These are phyloP conservation scores for Aramus guarauna DNA, from an alignment of 2,113 vertebrate species.

Conservation along the genomic window DNA sequence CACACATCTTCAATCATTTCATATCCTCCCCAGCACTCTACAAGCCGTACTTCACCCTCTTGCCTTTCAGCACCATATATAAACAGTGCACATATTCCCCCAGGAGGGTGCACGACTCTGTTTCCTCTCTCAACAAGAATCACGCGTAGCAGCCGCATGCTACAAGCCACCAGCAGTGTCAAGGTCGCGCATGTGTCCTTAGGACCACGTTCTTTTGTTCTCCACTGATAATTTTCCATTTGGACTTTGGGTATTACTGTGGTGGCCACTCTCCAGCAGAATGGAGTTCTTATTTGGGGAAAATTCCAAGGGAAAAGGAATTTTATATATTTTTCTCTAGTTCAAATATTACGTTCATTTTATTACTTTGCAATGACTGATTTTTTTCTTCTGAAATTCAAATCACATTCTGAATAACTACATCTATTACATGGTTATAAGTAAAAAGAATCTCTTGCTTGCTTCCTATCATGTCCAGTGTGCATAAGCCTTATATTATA, in stretches of 20 bases:
- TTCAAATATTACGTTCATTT: neutral
- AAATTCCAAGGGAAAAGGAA: neutral
- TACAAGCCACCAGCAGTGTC: neutral
- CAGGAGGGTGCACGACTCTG: neutral
- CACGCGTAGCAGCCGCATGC: neutral
- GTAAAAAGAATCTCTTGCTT: neutral
- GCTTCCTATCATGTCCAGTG: neutral
- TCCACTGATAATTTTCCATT: neutral
- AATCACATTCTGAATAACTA: neutral
- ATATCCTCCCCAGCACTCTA: slow-evolving; percentile 53
- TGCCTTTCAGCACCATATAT: slow-evolving; percentile 54
- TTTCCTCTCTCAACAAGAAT: slow-evolving; percentile 5
- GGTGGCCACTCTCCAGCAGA: neutral
- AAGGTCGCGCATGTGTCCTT: neutral
- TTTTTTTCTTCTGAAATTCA: slow-evolving; percentile 7
- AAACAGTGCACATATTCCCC: slow-evolving; percentile 42
- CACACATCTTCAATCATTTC: slow-evolving; percentile 68
- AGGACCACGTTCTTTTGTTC: neutral
- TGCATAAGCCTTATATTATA: neutral
- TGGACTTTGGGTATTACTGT: neutral
- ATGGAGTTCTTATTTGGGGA: neutral
- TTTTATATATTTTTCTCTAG: neutral
- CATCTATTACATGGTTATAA: neutral
- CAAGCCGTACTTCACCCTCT: slow-evolving; percentile 38
- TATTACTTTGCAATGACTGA: neutral